These are phyloP conservation scores for Pangasius djambal DNA, from an alignment of 2,797 vertebrate genomes.

Conservation along the genomic window DNA sequence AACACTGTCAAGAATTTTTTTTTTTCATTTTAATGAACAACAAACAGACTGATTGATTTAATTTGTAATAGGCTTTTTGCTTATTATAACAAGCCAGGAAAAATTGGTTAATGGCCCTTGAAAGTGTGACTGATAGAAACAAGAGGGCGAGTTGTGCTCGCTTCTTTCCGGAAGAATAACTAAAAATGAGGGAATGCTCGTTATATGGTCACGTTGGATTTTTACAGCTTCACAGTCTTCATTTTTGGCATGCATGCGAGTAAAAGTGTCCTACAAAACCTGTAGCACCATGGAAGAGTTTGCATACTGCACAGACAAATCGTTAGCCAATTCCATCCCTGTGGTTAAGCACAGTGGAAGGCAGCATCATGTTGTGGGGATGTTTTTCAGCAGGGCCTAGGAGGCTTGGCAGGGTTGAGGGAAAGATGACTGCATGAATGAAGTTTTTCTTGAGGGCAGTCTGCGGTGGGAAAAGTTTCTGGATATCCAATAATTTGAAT, in stretches of 20 bases:
- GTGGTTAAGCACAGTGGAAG: background rate
- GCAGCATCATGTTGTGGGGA: background rate
- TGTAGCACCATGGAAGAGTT: no score
- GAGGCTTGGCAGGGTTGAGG: background rate
- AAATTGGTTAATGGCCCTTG: constrained; percentile 5
- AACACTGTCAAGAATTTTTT: background rate
- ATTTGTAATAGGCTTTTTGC: background rate
- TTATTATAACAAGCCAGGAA: constrained; percentile 8
- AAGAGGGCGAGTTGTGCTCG: background rate
- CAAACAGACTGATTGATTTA: background rate
- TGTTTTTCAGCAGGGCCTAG: background rate
- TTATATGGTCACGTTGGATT: background rate
- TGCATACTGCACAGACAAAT: background rate
- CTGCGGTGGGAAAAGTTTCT: background rate
- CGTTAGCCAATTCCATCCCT: background rate
- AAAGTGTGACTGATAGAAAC: constrained; percentile 11
- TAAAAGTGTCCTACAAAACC: background rate
- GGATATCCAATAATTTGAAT: background rate
- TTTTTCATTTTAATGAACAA: background rate
- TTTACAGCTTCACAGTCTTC: background rate
- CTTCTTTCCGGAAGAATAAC: background rate
- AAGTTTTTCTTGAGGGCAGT: background rate
- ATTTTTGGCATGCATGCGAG: background rate
- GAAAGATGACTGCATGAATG: background rate
- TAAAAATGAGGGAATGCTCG: background rate